Base-by-base conservation (phyloP, 2,113 vertebrate species). In the Sorex araneus region DNA sequence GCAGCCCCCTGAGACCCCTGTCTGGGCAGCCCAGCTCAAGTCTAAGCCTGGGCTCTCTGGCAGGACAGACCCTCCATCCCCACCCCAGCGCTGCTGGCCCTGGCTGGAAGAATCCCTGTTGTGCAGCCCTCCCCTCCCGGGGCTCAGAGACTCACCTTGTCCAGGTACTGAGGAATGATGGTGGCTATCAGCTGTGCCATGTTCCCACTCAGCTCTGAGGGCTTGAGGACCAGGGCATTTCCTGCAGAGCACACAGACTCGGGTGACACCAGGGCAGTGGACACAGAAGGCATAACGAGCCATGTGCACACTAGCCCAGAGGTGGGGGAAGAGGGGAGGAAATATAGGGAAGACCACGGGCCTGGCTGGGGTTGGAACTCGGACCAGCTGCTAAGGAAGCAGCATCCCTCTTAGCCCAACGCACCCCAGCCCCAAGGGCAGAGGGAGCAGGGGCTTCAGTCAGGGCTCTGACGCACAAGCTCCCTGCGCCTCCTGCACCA, bases 141-240 rank as follows among this genome's bases (percentile, higher is more conserved):
- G 30, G 67, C 30, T n/a, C 16, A 63, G 27, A 27, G 15, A 3
- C 25, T 97, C 94, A 99, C 99, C 98, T 94, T 98, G 96, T 99
- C 99, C 86, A 99, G 89, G 97, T 99, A 99, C 93, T 98, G 98
- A 54, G 99, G 99, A 28, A 99, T 96, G 34, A 99, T 91, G 6
- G 98, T 97, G 57, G 98, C 98, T 63, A 99, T 91, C 70, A 99
- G 96, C 50, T 77, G 97, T 25, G 98, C 97, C 0, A 96, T 98
- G 96, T 98, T 97, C 94, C 98, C 98, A 0, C 99, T 99, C 94
- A 99, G 79, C 97, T 99, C 99, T 0, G 99, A 99, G 0, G 99
- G 99, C 94, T 99, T 99, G 93, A 99, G 90, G 86, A 99, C 98
- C 81, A 98, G 99, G 0, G 98, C 98, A 0, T 99, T 99, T 57